Conservation (phyloP, 2,113 vertebrate genomes). For the Chrysemys picta region DNA sequence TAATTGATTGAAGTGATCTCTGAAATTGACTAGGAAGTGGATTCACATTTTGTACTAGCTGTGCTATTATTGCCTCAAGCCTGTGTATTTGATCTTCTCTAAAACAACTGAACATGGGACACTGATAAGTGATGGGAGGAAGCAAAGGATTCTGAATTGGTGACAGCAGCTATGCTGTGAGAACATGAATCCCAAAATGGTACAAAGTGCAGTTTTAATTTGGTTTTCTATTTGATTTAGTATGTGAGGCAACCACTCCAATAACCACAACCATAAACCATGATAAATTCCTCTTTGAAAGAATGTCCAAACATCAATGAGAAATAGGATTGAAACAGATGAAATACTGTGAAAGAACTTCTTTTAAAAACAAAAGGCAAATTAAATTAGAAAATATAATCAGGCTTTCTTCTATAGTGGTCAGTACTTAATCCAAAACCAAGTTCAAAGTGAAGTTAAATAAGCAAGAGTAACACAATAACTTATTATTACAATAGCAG, state of each 20-base stretch:
- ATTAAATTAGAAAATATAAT: background rate
- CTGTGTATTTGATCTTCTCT: background rate
- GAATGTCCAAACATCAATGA: background rate
- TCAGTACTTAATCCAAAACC: background rate
- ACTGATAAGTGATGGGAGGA: background rate
- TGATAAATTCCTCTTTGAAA: slow-evolving; percentile 28
- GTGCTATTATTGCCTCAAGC: background rate
- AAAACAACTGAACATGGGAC: background rate
- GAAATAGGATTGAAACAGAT: background rate
- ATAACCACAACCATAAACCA: background rate
- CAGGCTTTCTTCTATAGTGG: background rate
- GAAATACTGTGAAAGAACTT: background rate
- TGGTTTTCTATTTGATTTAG: slow-evolving; percentile 26
- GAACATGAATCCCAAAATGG: background rate
- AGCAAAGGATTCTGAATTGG: background rate
- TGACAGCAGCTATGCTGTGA: background rate
- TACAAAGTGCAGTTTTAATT: slow-evolving; percentile 32
- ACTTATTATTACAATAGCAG: background rate
- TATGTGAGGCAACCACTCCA: background rate
- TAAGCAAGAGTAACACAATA: background rate
- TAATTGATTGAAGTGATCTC: background rate
- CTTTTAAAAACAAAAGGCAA: background rate
- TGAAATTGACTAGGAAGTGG: background rate
- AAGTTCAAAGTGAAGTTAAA: background rate
- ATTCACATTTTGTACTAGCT: background rate